phyloP scores from a whole-genome alignment of 92 coral and sea anemone species.

The Phenganax marumi region DNA sequence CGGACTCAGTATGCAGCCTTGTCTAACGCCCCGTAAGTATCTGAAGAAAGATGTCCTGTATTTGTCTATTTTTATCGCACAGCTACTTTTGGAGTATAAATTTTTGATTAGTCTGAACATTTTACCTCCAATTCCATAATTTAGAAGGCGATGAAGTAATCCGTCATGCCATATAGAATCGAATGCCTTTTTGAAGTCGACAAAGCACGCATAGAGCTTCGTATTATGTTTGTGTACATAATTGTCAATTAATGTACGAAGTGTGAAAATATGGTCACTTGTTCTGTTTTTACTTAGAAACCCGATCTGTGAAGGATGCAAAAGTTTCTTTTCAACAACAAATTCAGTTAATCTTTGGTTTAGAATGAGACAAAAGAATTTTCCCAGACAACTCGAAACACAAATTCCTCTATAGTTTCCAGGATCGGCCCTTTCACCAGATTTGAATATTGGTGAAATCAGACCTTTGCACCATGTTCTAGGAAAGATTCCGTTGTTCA shows the following conservation, averaged over 20 bases:
- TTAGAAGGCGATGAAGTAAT: not conserved
- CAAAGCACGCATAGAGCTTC: too few relatives aligned
- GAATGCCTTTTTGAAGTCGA: not conserved
- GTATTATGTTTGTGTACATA: too few relatives aligned
- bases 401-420: constrained; percentile 35
- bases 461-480: not conserved
- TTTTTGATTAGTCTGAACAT: not conserved
- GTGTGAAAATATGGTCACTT: constrained; percentile 46
- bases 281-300: constrained; percentile 7
- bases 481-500: constrained; percentile 7
- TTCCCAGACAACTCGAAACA: constrained; percentile 33
- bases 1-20: not conserved
- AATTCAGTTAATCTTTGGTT: not conserved
- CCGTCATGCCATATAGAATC: not conserved
- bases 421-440: constrained; percentile 3
- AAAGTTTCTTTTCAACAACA: not conserved
- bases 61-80: not conserved
- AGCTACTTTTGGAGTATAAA: not conserved
- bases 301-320: too few relatives aligned
- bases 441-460: constrained; percentile 20
- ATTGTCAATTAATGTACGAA: constrained; percentile 4
- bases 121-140: not conserved
- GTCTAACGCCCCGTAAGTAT: too few relatives aligned
- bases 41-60: not conserved
- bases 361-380: constrained; percentile 29